Percentiles rank a stretch among this genome's conserved stretches.
Evolutionary conservation across 1,140 invertebrate genomes (phyloP).

Genomic region (Penaeus japonicus): DNA sequence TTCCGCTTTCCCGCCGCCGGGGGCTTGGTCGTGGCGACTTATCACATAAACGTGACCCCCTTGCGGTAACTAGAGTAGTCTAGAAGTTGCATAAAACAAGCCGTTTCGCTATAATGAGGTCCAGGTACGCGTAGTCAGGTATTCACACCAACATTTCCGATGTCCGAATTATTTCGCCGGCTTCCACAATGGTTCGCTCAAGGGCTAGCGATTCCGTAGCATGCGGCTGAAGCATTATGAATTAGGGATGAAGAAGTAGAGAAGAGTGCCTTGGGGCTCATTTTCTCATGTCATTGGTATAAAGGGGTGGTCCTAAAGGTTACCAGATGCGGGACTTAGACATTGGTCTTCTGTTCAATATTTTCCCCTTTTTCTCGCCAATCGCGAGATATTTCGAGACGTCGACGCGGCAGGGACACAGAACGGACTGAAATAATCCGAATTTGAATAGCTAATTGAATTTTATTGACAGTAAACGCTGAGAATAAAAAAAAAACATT

Average conservation of each 20-base stretch:
- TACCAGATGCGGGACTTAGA: background rate
- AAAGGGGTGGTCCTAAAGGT: constrained; percentile 36
- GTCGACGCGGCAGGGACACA: too few species aligned
- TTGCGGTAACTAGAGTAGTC: background rate
- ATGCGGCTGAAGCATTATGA: constrained; percentile 44
- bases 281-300: constrained; percentile 54
- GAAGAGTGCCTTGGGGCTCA: constrained; percentile 34
- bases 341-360: background rate
- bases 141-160: constrained; percentile 52
- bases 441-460: too few species aligned
- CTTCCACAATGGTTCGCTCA: constrained; percentile 30
- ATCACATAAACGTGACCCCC: background rate
- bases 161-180: constrained; percentile 36
- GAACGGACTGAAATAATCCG: too few species aligned
- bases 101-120: constrained; percentile 24
- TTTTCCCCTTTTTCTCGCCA: background rate
- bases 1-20: background rate
- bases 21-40: background rate
- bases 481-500: background rate
- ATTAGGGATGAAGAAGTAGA: constrained; percentile 22
- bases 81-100: background rate
- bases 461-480: background rate
- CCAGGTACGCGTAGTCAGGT: constrained; percentile 37
- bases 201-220: background rate
- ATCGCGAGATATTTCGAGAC: too few species aligned